These are phyloP conservation scores for Microctenopoma steveboyesi DNA, from an alignment of 2,797 vertebrate species.

Conservation along the genomic window DNA sequence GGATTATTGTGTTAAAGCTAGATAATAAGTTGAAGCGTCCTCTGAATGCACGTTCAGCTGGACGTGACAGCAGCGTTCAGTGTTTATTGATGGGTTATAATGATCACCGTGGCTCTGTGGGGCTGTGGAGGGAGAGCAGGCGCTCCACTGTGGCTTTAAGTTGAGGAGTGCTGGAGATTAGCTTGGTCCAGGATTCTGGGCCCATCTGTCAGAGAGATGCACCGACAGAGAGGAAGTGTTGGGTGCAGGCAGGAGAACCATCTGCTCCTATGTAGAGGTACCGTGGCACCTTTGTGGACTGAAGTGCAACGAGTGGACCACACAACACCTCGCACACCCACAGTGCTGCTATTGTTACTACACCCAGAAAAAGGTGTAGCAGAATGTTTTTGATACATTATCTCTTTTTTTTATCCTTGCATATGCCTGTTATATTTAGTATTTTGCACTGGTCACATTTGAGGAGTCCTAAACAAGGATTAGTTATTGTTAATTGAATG, in stretches of 20 bases:
- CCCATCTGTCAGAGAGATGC: conserved; percentile 85
- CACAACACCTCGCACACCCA: conserved; percentile 37
- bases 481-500: not conserved
- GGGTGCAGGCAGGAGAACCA: conserved; percentile 78
- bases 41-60: conserved; percentile 16
- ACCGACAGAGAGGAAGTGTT: conserved; percentile 80
- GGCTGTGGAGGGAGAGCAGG: conserved; percentile 55
- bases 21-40: conserved; percentile 8
- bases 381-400: not conserved
- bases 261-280: conserved; percentile 79
- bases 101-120: conserved; percentile 44
- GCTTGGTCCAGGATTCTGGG: conserved; percentile 82
- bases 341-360: conserved; percentile 42
- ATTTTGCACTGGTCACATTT: not conserved
- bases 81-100: conserved; percentile 32
- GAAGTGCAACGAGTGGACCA: conserved; percentile 45
- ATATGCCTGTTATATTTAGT: not conserved
- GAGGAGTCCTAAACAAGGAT: not conserved
- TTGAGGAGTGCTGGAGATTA: conserved; percentile 83
- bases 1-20: conserved; percentile 6
- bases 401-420: not conserved
- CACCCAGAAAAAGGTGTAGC: not conserved
- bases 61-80: conserved; percentile 43
- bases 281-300: conserved; percentile 61
- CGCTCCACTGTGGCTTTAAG: conserved; percentile 80